A percentile compares a stretch with the other conserved stretches of the same genome.
Conservation (phyloP, 2,797 vertebrate genomes). For the Labroides dimidiatus region DNA sequence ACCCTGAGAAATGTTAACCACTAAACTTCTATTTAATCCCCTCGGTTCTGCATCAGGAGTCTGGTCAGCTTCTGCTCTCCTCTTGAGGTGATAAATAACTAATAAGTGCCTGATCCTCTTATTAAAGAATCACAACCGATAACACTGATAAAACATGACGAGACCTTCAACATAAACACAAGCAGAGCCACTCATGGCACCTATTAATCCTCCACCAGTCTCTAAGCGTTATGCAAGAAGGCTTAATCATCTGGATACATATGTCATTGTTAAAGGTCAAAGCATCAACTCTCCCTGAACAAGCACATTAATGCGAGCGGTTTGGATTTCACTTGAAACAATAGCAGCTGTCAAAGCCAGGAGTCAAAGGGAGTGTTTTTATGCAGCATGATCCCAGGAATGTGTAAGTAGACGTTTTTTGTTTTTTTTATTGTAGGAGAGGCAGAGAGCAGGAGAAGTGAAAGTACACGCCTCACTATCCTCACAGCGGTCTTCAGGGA, state of each 20-base stretch:
- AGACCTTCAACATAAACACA: too few species aligned
- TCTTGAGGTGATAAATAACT: neutral
- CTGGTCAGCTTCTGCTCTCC: neutral
- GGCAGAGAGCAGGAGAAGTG: constrained; percentile 14
- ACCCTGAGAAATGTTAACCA: too few species aligned
- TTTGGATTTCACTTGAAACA: constrained; percentile 53
- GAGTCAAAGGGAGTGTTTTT: constrained; percentile 42
- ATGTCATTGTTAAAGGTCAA: constrained; percentile 54
- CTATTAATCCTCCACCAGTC: constrained; percentile 31
- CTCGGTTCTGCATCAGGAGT: too few species aligned
- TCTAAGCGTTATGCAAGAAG: constrained; percentile 35
- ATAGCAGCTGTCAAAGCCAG: constrained; percentile 42
- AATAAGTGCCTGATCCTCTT: too few species aligned
- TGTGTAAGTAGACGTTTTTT: neutral
- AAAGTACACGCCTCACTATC: constrained; percentile 7
- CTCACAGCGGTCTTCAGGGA: constrained; percentile 52
- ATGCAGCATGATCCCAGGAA: constrained; percentile 24
- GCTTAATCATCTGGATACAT: constrained; percentile 39
- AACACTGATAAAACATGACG: neutral
- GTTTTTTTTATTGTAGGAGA: too few species aligned
- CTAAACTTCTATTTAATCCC: too few species aligned
- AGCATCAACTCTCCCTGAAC: constrained; percentile 28
- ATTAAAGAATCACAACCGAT: neutral
- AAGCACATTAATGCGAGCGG: constrained; percentile 20
- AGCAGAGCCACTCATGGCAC: neutral